Evolutionary conservation across 2,797 vertebrate species (phyloP).

Genomic region (Danio kyathit): DNA sequence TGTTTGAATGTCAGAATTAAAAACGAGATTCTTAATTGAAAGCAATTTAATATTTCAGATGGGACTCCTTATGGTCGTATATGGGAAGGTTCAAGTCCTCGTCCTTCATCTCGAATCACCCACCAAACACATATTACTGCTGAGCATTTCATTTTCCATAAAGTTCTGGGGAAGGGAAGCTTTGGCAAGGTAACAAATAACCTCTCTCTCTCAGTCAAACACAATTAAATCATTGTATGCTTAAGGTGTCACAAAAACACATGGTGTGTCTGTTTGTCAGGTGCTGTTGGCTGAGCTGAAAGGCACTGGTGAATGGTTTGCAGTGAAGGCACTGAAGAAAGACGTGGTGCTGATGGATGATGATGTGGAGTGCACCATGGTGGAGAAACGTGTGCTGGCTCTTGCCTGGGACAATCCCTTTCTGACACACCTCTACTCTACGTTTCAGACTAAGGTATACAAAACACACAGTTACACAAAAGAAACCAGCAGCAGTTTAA

Average conservation of each 20-base stretch:
- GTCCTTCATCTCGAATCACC: conserved; percentile 72
- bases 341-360: conserved; percentile 98
- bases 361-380: conserved; percentile 98
- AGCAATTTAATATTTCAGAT: conserved; percentile 70
- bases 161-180: conserved; percentile 98
- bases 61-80: conserved; percentile 83
- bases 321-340: conserved; percentile 95
- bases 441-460: conserved; percentile 95
- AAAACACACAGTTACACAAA: neutral
- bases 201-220: neutral
- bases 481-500: neutral
- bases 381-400: conserved; percentile 95
- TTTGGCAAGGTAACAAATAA: conserved; percentile 91
- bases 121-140: conserved; percentile 84
- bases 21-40: neutral
- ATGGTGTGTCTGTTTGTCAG: conserved; percentile 68
- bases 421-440: conserved; percentile 95
- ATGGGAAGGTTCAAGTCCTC: conserved; percentile 85
- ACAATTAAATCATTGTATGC: neutral
- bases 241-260: neutral
- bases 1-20: conserved; percentile 6
- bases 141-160: conserved; percentile 91
- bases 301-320: conserved; percentile 90
- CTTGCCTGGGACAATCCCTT: conserved; percentile 97
- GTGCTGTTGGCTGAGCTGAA: conserved; percentile 95